phyloP scores from a whole-genome alignment of 2,888 invertebrate species.

The Meghimatium bilineatum region DNA sequence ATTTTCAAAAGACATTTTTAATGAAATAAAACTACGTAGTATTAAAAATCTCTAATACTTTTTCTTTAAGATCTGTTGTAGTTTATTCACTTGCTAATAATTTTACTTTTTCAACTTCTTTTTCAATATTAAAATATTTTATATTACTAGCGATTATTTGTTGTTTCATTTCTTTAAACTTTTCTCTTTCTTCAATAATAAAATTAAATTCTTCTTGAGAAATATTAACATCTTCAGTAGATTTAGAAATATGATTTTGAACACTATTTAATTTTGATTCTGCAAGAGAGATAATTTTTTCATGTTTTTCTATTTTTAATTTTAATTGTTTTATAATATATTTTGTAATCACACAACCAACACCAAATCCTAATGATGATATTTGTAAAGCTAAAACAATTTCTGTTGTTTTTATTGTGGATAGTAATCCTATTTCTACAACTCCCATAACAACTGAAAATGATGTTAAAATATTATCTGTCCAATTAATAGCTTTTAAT shows the following conservation, averaged over 20 bases:
- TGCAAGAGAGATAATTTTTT: neutral
- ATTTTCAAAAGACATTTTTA: constrained; percentile 28
- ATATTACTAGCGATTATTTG: neutral
- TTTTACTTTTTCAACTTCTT: neutral
- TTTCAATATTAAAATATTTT: neutral
- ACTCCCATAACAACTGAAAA: neutral
- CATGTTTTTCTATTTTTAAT: neutral
- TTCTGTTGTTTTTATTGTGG: neutral
- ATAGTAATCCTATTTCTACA: constrained; percentile 16
- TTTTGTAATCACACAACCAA: constrained; percentile 1
- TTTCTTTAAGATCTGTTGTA: neutral
- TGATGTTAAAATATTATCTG: constrained; percentile 16
- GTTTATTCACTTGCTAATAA: too few relatives aligned
- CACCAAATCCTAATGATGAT: constrained; percentile 19
- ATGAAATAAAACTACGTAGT: too few relatives aligned
- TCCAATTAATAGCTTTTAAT: constrained; percentile 4
- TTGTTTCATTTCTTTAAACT: constrained; percentile 19
- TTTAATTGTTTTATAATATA: constrained; percentile 9
- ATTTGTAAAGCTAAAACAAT: constrained; percentile 26
- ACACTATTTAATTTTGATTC: constrained; percentile 4
- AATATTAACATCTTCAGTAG: neutral
- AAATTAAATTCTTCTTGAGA: constrained; percentile 12
- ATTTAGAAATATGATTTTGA: constrained; percentile 20
- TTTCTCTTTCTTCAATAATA: constrained; percentile 2
- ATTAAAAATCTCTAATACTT: neutral